A percentile compares a stretch with the other conserved stretches of the same genome.
These are phyloP conservation scores for Thymallus thymallus DNA, from an alignment of 2,113 vertebrate genomes.

Conservation along the genomic window DNA sequence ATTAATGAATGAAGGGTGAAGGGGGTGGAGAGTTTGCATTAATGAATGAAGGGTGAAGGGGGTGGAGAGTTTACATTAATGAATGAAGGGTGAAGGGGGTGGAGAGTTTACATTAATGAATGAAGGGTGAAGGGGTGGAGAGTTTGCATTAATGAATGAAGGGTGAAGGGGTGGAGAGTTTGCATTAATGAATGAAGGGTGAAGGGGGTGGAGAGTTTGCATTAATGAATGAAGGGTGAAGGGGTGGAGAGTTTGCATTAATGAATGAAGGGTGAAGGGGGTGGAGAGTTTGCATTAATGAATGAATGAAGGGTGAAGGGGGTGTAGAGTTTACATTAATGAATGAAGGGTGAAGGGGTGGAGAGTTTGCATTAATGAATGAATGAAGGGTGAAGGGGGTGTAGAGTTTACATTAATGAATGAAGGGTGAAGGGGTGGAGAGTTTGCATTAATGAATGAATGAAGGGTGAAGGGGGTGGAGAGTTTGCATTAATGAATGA, in stretches of 20 bases:
- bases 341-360: too few species aligned
- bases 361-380: too few species aligned
- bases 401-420: conserved; percentile 74
- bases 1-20: conserved; percentile 65
- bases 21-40: conserved; percentile 73
- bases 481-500: conserved; percentile 75
- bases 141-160: conserved; percentile 65
- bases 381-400: conserved; percentile 67
- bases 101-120: conserved; percentile 74
- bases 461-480: conserved; percentile 68
- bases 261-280: too few species aligned
- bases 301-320: conserved; percentile 66
- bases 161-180: conserved; percentile 70
- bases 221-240: conserved; percentile 65
- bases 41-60: too few species aligned
- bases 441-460: conserved; percentile 68
- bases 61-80: too few species aligned
- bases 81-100: conserved; percentile 67
- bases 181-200: conserved; percentile 77
- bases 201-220: too few species aligned
- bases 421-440: too few species aligned
- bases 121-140: too few species aligned
- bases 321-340: conserved; percentile 74
- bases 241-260: conserved; percentile 74
- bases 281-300: too few species aligned